Evolutionary conservation across 2,113 vertebrate genomes (phyloP).

Genomic region (Lontra canadensis): DNA sequence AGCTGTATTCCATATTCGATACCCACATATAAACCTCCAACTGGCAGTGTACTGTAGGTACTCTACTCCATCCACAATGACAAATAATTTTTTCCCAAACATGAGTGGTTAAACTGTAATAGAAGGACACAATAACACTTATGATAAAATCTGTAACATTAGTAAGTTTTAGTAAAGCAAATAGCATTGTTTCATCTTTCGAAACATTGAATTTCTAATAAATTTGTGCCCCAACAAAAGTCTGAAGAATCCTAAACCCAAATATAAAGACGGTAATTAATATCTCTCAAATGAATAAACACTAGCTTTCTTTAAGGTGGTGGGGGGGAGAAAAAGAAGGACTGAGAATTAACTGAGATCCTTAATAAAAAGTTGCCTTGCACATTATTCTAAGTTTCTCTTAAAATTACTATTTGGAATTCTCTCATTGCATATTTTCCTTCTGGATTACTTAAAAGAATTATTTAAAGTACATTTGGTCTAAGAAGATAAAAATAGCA

Average conservation of each 20-base stretch:
- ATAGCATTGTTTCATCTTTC: background rate
- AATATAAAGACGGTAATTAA: conserved; percentile 19
- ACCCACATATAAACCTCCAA: background rate
- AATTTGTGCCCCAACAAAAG: background rate
- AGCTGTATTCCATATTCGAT: background rate
- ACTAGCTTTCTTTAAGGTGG: background rate
- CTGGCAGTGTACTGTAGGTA: background rate
- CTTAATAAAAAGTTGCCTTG: conserved; percentile 24
- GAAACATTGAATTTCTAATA: background rate
- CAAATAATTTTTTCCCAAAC: conserved; percentile 3
- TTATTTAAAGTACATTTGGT: conserved; percentile 71
- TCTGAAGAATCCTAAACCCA: background rate
- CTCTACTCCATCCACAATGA: background rate
- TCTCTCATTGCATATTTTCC: conserved; percentile 15
- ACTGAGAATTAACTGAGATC: background rate
- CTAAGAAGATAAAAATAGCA: conserved; percentile 73
- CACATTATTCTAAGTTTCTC: conserved; percentile 30
- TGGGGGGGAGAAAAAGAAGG: background rate
- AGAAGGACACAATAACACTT: background rate
- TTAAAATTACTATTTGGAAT: conserved; percentile 45
- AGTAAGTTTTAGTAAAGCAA: conserved; percentile 3
- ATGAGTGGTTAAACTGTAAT: background rate
- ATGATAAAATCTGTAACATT: background rate
- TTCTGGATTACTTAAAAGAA: conserved; percentile 49
- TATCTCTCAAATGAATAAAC: background rate